Percentiles rank a stretch among this genome's conserved stretches.
Conservation (phyloP, 2,888 invertebrate species). For the Cerastoderma edule region DNA sequence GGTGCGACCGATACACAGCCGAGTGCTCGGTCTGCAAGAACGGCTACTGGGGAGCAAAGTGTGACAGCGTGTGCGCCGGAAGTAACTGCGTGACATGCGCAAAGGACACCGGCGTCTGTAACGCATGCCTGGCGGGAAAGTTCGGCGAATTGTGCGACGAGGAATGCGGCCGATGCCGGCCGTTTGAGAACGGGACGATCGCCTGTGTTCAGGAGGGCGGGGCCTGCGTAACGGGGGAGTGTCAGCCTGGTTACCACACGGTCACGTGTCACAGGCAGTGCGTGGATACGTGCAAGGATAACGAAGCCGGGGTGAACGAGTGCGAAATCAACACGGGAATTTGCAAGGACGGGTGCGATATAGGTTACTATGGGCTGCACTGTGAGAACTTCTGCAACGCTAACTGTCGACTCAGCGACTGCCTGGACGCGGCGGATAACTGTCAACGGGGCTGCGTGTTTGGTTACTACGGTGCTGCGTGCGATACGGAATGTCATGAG, state of each 20-base stretch:
- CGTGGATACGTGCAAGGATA: conserved; percentile 26
- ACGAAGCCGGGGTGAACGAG: conserved; percentile 32
- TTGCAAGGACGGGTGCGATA: conserved; percentile 50
- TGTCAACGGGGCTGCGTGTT: conserved; percentile 49
- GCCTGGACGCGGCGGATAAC: conserved; percentile 31
- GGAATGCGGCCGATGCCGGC: conserved; percentile 39
- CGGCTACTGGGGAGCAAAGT: conserved; percentile 42
- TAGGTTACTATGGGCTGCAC: conserved; percentile 40
- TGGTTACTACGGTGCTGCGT: conserved; percentile 48
- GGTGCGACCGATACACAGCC: conserved; percentile 44
- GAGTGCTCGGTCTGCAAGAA: conserved; percentile 36
- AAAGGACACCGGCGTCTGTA: conserved; percentile 35
- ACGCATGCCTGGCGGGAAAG: conserved; percentile 32
- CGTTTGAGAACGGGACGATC: conserved; percentile 24
- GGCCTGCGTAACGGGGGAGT: conserved; percentile 28
- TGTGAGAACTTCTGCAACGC: conserved; percentile 43
- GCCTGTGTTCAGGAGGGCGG: conserved; percentile 43
- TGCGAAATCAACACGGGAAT: conserved; percentile 41
- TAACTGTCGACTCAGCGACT: conserved; percentile 43
- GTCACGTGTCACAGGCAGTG: conserved; percentile 35
- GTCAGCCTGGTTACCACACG: conserved; percentile 43
- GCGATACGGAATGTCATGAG: conserved; percentile 30
- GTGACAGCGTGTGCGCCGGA: conserved; percentile 31
- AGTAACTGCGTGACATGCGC: conserved; percentile 34
- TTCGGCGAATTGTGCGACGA: conserved; percentile 36